Conservation (phyloP, 2,888 invertebrate genomes). For the Willowsia nigromaculata region DNA sequence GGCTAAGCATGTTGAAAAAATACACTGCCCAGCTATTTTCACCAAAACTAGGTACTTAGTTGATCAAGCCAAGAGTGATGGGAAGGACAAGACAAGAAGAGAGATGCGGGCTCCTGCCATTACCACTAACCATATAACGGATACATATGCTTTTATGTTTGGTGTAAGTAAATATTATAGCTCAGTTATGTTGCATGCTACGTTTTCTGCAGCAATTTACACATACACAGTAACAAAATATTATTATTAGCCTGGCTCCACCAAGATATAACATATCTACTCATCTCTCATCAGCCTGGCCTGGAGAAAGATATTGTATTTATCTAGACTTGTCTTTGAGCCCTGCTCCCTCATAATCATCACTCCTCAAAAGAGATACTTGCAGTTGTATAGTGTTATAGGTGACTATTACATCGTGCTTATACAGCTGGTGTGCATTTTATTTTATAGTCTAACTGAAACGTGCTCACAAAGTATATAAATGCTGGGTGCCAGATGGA, state of each 20-base stretch:
- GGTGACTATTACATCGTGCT: not conserved
- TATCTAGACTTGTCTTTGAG: not conserved
- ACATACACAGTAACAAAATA: constrained; percentile 41
- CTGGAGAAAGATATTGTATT: constrained; percentile 2
- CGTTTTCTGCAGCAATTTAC: constrained; percentile 15
- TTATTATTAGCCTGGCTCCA: constrained; percentile 26
- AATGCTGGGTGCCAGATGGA: constrained; percentile 64
- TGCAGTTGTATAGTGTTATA: not conserved
- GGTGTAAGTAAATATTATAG: not conserved
- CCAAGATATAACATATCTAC: not conserved
- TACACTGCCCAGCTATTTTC: constrained; percentile 20
- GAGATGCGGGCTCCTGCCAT: constrained; percentile 51
- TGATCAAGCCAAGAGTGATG: constrained; percentile 49
- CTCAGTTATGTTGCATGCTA: not conserved
- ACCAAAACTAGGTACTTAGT: constrained; percentile 7
- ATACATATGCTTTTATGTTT: not conserved
- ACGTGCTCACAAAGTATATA: not conserved
- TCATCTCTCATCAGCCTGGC: not conserved
- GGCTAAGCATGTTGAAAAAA: not conserved
- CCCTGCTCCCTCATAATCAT: not conserved
- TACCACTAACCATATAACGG: constrained; percentile 28
- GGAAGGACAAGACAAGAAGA: not conserved
- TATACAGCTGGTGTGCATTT: not conserved
- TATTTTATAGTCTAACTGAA: no score
- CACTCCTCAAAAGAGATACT: not conserved